Evolutionary conservation across 2,888 invertebrate genomes (phyloP).

Genomic region (Crepidodera aurea): DNA sequence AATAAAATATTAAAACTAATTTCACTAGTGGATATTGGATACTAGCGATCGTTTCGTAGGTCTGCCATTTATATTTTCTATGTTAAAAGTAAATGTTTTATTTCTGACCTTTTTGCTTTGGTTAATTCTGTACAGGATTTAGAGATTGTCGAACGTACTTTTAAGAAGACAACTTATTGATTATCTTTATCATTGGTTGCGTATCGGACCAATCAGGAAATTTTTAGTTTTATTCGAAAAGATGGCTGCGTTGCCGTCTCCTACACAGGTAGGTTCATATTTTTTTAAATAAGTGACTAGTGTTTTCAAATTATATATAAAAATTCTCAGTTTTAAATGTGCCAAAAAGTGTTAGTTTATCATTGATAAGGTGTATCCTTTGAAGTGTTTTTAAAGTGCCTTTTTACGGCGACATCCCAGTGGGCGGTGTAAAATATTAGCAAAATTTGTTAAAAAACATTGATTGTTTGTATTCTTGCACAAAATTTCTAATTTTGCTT

Average conservation of each 20-base stretch:
- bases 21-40: too few species aligned
- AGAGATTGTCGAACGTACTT: conserved; percentile 16
- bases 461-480: conserved; percentile 5
- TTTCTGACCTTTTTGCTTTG: too few species aligned
- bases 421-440: conserved; percentile 34
- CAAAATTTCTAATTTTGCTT: conserved; percentile 3
- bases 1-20: too few species aligned
- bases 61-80: too few species aligned
- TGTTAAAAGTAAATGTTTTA: too few species aligned
- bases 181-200: conserved; percentile 53
- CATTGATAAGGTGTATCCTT: conserved; percentile 12
- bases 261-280: conserved; percentile 73
- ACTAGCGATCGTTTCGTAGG: too few species aligned
- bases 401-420: conserved; percentile 25
- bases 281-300: conserved; percentile 45
- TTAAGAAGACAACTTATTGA: conserved; percentile 48
- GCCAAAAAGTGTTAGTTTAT: conserved; percentile 11
- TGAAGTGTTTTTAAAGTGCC: not conserved
- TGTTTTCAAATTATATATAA: conserved; percentile 27
- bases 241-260: conserved; percentile 87
- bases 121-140: too few species aligned
- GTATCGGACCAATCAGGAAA: conserved; percentile 50
- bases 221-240: conserved; percentile 63
- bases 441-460: conserved; percentile 11
- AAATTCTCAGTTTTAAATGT: conserved; percentile 5